A percentile compares a stretch with the other conserved stretches of the same genome.
Conservation (phyloP, 1,140 invertebrate genomes). For the Teleogryllus occipitalis region DNA sequence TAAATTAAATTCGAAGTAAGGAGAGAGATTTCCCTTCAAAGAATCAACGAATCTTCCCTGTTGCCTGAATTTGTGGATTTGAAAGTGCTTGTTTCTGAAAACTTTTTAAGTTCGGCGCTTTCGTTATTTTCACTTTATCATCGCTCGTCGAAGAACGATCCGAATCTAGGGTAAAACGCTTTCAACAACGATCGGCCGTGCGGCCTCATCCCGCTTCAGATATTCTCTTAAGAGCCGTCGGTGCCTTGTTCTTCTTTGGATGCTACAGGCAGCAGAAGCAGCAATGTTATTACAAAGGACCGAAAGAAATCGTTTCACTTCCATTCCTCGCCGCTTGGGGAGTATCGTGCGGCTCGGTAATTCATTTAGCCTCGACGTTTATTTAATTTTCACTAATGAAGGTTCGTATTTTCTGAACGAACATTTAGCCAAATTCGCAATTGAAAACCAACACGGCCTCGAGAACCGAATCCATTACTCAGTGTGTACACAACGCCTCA, state of each 20-base stretch:
- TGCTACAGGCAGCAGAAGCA: not conserved
- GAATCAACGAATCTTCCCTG: not conserved
- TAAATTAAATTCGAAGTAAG: not conserved
- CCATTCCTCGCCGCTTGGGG: not conserved
- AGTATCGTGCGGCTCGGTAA: not conserved
- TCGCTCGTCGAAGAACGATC: not conserved
- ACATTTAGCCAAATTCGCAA: not conserved
- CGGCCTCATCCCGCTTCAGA: not conserved
- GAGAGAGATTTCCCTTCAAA: not conserved
- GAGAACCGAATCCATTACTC: not conserved
- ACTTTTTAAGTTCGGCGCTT: not conserved
- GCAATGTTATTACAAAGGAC: not conserved
- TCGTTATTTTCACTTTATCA: not conserved
- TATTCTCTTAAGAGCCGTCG: not conserved
- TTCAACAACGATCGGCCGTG: not conserved
- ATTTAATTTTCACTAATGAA: constrained; percentile 2
- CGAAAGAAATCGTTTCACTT: not conserved
- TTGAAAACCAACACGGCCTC: not conserved
- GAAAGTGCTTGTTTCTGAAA: not conserved
- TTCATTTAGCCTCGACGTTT: not conserved
- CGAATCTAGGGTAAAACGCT: not conserved
- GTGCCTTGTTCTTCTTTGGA: not conserved
- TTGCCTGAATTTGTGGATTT: not conserved
- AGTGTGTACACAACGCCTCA: not conserved
- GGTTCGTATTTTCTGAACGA: not conserved